Conservation (phyloP, 2,797 vertebrate species). For the Poeciliopsis gracilis region DNA sequence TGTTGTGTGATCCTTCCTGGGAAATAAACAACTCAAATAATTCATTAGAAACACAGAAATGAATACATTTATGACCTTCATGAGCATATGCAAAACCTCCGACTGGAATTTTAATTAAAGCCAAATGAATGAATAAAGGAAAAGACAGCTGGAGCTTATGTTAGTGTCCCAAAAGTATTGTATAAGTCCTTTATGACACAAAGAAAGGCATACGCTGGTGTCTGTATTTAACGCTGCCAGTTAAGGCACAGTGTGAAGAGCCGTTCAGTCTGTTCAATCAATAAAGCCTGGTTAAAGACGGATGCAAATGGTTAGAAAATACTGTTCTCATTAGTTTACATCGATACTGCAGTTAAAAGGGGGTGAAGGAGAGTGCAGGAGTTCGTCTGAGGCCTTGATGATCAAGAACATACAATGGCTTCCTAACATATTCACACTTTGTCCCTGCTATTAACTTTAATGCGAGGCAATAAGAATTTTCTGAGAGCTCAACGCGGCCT, state of each 20-base stretch:
- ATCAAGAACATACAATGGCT: slow-evolving; percentile 5
- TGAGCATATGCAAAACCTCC: background rate
- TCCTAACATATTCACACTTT: background rate
- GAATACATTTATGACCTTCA: background rate
- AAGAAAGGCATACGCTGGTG: background rate
- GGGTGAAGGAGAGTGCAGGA: too few relatives aligned
- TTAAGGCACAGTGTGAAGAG: slow-evolving; percentile 1
- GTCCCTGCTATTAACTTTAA: background rate
- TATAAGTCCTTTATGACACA: background rate
- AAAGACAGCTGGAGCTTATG: background rate
- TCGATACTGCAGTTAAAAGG: slow-evolving; percentile 17
- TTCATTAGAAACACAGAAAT: background rate
- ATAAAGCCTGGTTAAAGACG: slow-evolving; percentile 16
- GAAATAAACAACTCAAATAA: background rate
- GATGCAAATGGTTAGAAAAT: slow-evolving; percentile 52
- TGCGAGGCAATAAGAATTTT: background rate
- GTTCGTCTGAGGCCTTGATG: slow-evolving; percentile 37
- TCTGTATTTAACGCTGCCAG: background rate
- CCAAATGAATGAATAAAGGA: background rate
- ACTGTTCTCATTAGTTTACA: slow-evolving; percentile 22
- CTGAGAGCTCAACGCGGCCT: background rate
- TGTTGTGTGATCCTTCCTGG: background rate
- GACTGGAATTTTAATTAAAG: background rate
- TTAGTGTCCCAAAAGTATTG: background rate
- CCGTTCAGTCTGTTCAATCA: slow-evolving; percentile 6